These are phyloP conservation scores for Corapipo altera DNA, from an alignment of 2,113 vertebrate species.

Conservation along the genomic window DNA sequence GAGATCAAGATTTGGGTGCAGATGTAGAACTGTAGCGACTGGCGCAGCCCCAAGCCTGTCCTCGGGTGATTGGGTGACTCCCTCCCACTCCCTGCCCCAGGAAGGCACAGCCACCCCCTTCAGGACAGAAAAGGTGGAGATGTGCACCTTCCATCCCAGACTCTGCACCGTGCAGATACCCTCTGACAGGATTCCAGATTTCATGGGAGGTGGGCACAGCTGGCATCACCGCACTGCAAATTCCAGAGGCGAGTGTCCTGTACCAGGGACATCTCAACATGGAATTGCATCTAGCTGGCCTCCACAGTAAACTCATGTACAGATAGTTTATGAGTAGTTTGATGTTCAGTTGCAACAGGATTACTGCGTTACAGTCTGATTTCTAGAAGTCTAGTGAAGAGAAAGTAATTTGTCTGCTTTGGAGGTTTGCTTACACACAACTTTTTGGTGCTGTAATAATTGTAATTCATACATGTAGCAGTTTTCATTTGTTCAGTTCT, in stretches of 20 bases:
- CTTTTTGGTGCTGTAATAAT: neutral
- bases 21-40: neutral
- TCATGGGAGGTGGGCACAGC: neutral
- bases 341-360: neutral
- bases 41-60: neutral
- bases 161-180: neutral
- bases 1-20: neutral
- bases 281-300: neutral
- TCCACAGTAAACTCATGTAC: neutral
- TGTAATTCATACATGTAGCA: neutral
- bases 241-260: neutral
- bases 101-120: fast-evolving
- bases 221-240: neutral
- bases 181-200: neutral
- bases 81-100: neutral
- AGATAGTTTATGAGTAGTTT: neutral
- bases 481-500: neutral
- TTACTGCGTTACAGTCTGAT: neutral
- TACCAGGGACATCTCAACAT: fast-evolving
- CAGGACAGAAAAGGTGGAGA: neutral
- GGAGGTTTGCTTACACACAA: neutral
- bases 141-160: neutral
- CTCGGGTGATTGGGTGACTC: neutral
- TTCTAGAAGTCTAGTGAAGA: neutral
- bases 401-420: neutral